A percentile compares a stretch with the other conserved stretches of the same genome.
Conservation (phyloP, 2,888 invertebrate genomes). For the Elegia similella region DNA sequence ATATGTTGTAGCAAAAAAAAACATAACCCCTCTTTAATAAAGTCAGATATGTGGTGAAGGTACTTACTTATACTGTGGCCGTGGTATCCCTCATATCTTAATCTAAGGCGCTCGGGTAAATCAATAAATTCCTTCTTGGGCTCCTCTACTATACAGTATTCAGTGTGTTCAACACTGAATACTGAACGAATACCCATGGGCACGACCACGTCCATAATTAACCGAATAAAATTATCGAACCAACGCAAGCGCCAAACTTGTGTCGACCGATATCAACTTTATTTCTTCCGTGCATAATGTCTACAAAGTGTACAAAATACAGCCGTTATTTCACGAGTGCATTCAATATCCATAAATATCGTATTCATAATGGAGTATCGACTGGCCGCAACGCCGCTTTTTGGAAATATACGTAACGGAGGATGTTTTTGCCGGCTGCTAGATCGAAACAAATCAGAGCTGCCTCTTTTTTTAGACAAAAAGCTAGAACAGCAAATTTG, state of each 20-base stretch:
- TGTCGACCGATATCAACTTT: neutral
- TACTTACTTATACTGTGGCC: no score
- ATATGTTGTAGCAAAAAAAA: no score
- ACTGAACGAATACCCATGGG: no score
- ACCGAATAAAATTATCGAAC: neutral
- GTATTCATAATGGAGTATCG: conserved; percentile 43
- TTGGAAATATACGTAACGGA: conserved; percentile 29
- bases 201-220: no score
- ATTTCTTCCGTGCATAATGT: conserved; percentile 2
- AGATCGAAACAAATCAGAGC: neutral
- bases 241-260: neutral
- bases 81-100: no score
- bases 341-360: conserved; percentile 51
- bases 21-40: no score
- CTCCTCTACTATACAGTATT: no score
- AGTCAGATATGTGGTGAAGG: no score
- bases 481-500: no score
- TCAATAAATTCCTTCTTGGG: no score
- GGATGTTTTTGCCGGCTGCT: conserved; percentile 19
- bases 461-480: conserved; percentile 32
- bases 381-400: conserved; percentile 36
- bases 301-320: conserved; percentile 12
- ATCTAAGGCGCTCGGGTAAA: no score
- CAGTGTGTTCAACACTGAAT: no score
- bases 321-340: conserved; percentile 36